Evolutionary conservation across 2,113 vertebrate species (phyloP).

Genomic region (Platysteira castanea): DNA sequence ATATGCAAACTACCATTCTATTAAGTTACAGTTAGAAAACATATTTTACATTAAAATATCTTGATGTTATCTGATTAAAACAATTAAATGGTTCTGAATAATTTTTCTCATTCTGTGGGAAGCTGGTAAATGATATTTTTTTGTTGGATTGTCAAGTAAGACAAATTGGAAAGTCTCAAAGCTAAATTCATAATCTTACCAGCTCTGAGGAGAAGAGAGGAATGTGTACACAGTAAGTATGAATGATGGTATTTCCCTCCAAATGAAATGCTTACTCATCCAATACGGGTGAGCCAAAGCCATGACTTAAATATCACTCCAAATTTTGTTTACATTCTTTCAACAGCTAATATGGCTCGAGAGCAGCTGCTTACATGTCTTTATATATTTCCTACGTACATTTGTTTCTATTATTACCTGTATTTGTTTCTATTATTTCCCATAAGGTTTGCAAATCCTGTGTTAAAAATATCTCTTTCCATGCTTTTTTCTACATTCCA

Average conservation of each 20-base stretch:
- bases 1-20: not conserved
- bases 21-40: not conserved
- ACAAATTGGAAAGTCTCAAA: not conserved
- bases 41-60: not conserved
- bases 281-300: not conserved
- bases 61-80: constrained; percentile 5
- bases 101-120: not conserved
- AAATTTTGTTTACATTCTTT: not conserved
- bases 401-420: not conserved
- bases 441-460: not conserved
- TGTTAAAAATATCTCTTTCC: not conserved
- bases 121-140: not conserved
- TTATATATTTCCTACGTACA: not conserved
- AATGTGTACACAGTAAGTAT: not conserved
- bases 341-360: not conserved
- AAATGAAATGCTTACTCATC: not conserved
- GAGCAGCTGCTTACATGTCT: not conserved
- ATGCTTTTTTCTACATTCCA: not conserved
- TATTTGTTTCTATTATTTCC: not conserved
- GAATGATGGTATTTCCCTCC: not conserved
- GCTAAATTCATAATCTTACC: not conserved
- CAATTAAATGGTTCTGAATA: not conserved
- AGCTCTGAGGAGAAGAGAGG: not conserved
- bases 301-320: not conserved
- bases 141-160: not conserved